Evolutionary conservation across 2,888 invertebrate species (phyloP).

Genomic region (Apomyelois bistriatella): DNA sequence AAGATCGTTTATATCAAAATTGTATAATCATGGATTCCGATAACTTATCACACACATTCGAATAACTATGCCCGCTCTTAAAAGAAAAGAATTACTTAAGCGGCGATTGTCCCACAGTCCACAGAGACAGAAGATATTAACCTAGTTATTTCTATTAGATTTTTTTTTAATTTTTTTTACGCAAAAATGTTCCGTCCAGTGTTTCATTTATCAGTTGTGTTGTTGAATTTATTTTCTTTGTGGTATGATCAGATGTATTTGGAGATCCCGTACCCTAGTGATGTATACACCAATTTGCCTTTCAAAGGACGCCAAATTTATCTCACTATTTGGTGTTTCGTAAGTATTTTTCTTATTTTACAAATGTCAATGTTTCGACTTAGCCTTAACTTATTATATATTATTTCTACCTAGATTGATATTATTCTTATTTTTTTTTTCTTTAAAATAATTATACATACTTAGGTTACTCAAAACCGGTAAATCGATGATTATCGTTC

Average conservation of each 20-base stretch:
- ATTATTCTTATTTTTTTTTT: no score
- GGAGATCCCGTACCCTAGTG: conserved; percentile 8
- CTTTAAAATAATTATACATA: no score
- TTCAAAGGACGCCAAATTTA: conserved; percentile 13
- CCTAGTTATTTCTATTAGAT: background rate
- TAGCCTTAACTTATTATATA: no score
- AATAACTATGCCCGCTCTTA: background rate
- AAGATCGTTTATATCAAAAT: no score
- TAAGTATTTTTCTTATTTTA: conserved; percentile 6
- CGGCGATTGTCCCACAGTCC: background rate
- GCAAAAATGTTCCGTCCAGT: conserved; percentile 10
- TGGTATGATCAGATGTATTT: conserved; percentile 16
- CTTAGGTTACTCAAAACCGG: no score
- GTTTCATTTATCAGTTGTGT: conserved; percentile 14
- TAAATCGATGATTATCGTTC: no score
- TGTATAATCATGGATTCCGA: background rate
- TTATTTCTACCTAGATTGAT: no score
- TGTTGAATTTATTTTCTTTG: conserved; percentile 7
- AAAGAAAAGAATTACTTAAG: background rate
- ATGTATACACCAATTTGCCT: conserved; percentile 8
- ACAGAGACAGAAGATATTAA: no score
- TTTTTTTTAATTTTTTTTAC: background rate
- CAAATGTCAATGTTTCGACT: no score
- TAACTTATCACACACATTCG: background rate
- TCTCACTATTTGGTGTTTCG: conserved; percentile 18